A percentile compares a stretch with the other conserved stretches of the same genome.
These are phyloP conservation scores for Talpa occidentalis DNA, from an alignment of 2,113 vertebrate species.

Conservation along the genomic window DNA sequence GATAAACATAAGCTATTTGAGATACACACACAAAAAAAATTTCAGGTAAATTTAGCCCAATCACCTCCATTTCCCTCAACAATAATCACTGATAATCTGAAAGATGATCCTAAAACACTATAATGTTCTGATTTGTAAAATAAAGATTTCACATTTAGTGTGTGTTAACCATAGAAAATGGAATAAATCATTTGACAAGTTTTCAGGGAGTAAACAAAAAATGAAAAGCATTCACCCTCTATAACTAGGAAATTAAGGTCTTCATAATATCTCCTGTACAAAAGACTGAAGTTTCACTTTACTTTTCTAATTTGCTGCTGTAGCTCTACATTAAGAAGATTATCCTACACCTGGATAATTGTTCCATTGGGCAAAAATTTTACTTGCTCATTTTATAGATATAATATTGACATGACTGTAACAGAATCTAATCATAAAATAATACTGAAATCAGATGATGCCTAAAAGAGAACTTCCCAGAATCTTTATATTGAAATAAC, in stretches of 20 bases:
- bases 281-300: constrained; percentile 19
- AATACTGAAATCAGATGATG: not conserved
- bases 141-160: not conserved
- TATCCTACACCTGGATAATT: constrained; percentile 21
- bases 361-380: not conserved
- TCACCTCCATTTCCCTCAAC: not conserved
- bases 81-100: not conserved
- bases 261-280: not conserved
- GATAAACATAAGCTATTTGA: not conserved
- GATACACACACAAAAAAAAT: not conserved
- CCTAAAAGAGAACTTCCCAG: not conserved
- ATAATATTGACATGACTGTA: constrained; percentile 27
- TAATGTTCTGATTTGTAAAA: not conserved
- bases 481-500: not conserved
- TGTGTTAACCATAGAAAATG: constrained; percentile 1
- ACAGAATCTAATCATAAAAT: constrained; percentile 46
- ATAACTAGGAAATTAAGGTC: not conserved
- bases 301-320: not conserved
- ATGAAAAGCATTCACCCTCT: not conserved
- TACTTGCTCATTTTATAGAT: constrained; percentile 37
- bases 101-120: not conserved
- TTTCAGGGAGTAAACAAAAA: constrained; percentile 23
- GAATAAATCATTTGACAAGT: not conserved
- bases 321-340: not conserved
- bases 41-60: not conserved